Base-by-base conservation (phyloP, 2,888 invertebrate genomes). In the Ommatoiulus sabulosus region DNA sequence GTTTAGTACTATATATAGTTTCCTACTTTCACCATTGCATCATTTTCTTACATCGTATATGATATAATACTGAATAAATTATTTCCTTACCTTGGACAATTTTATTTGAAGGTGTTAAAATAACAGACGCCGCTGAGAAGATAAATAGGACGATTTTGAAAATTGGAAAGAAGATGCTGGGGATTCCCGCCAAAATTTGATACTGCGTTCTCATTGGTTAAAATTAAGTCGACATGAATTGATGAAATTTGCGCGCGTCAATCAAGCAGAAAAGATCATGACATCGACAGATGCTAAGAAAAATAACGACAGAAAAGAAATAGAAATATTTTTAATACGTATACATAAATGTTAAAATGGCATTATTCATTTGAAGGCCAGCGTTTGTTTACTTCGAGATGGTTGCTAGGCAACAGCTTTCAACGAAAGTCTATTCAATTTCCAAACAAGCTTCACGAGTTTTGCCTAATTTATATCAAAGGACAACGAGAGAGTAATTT, bases 341-440 rank as follows among this genome's bases (percentile, higher is more conserved):
- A 35, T 35, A 35, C 35, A 35, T 35, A 35, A 35, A 35, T 35
- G 35, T 35, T 35, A 35, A 35, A 35, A 35, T 35, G 0, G 2
- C 35, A 35, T 35, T 35, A 35, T 35, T 35, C 35, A 35, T 35
- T 35, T 63, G 63, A n/a, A 2, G 63, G 63, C 4, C n/a, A 20
- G 20, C 63, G 63, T 63, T 63, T 63, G 20, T 63, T 63, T 63
- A 63, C 63, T n/a, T 20, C 63, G 17, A 6, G 63, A 63, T 63
- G 63, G 63, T 63, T 63, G 63, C 63, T 63, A 63, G 63, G 63
- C 63, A 63, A 63, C 63, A 4, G 63, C n/a, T 15, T 63, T 63
- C 63, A 17, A n/a, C 17, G 17, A 15, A 15, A 17, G 57, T 57
- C 12, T 63, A n/a, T n/a, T 63, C n/a, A 17, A n/a, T 8, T 63